Conservation (phyloP, 2,888 invertebrate genomes). For the Lasioglossum vierecki region DNA sequence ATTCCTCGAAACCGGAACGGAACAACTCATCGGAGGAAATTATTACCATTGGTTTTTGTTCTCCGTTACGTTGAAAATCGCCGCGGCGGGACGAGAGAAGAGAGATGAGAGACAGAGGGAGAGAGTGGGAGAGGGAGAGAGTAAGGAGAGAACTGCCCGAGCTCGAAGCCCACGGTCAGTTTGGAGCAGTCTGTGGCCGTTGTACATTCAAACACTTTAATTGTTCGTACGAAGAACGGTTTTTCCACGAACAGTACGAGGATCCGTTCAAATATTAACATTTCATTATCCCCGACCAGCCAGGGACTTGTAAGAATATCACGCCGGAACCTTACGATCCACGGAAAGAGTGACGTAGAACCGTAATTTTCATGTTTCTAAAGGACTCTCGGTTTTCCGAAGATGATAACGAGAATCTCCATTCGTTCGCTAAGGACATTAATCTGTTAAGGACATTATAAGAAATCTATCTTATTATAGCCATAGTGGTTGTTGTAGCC, state of each 20-base stretch:
- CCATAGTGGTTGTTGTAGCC: neutral
- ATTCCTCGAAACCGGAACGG: conserved; percentile 60
- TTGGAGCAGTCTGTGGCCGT: conserved; percentile 16
- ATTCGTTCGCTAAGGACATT: neutral
- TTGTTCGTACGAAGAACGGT: conserved; percentile 11
- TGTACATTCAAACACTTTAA: conserved; percentile 31
- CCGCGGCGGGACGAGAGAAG: neutral
- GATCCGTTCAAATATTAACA: conserved; percentile 35
- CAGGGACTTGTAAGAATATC: neutral
- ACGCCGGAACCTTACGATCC: neutral
- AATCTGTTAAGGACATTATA: neutral
- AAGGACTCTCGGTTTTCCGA: neutral
- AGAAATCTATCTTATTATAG: neutral
- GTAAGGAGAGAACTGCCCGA: neutral
- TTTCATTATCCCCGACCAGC: conserved; percentile 10
- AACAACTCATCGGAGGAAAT: conserved; percentile 47
- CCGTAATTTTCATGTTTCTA: neutral
- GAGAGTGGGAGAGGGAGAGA: neutral
- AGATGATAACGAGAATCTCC: neutral
- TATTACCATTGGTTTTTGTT: conserved; percentile 52
- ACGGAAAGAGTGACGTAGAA: neutral
- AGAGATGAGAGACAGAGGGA: neutral
- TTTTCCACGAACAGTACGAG: neutral
- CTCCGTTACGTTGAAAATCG: neutral
- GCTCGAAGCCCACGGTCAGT: conserved; percentile 1